A percentile compares a stretch with the other conserved stretches of the same genome.
phyloP scores from a whole-genome alignment of 2,797 vertebrate species.

The Mormyrops boulengeri region DNA sequence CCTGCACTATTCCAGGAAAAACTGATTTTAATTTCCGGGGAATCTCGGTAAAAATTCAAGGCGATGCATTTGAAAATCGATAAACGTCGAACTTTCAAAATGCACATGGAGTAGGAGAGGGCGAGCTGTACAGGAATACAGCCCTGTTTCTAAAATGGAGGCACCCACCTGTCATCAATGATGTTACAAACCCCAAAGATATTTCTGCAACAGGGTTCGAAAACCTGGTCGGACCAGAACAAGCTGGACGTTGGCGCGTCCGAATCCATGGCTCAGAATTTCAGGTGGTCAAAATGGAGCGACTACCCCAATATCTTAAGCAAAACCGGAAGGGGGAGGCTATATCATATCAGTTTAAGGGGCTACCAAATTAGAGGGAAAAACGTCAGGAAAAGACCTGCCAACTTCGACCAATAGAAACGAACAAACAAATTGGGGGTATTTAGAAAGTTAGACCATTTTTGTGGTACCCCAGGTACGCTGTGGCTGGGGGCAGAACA shows the following conservation, averaged over 20 bases:
- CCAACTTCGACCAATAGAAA: constrained; percentile 31
- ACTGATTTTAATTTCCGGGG: not conserved
- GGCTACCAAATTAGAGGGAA: constrained; percentile 21
- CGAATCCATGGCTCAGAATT: constrained; percentile 17
- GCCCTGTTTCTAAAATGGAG: constrained; percentile 9
- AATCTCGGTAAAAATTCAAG: not conserved
- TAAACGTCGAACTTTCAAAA: not conserved
- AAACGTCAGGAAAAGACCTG: constrained; percentile 37
- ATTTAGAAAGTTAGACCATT: not conserved
- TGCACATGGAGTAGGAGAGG: not conserved
- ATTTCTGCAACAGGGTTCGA: constrained; percentile 20
- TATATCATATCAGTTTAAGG: not conserved
- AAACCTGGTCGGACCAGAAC: not conserved
- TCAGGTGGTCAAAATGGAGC: not conserved
- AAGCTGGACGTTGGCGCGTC: not conserved
- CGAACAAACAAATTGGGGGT: not conserved
- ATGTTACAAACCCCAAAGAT: not conserved
- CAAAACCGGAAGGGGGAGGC: constrained; percentile 23
- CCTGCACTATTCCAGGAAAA: not conserved
- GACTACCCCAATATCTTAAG: constrained; percentile 1
- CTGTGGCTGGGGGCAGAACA: not conserved
- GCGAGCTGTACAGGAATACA: not conserved
- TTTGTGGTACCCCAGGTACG: not conserved
- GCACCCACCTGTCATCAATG: constrained; percentile 35
- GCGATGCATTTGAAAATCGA: not conserved